Conservation (phyloP, 2,113 vertebrate genomes). For the Oncorhynchus gorbuscha region DNA sequence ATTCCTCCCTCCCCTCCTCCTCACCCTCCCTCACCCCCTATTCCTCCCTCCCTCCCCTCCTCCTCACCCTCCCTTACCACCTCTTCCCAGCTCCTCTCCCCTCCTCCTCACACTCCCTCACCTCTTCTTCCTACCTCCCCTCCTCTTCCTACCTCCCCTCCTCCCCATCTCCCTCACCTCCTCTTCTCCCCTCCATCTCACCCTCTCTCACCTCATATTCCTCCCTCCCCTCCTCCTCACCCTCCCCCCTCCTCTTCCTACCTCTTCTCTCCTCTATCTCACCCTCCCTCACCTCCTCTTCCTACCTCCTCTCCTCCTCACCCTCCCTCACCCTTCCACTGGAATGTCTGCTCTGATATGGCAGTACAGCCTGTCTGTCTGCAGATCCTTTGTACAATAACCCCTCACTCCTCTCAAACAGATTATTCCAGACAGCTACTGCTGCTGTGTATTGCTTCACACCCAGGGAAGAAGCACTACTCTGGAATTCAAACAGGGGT, state of each 20-base stretch:
- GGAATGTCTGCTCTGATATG: conserved; percentile 5
- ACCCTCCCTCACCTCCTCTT: neutral
- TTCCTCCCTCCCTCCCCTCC: neutral
- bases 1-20: neutral
- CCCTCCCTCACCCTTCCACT: neutral
- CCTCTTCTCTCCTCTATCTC: neutral
- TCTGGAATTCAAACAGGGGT: neutral
- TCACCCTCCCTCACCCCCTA: neutral
- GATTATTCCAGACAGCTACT: no score
- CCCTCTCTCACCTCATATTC: neutral
- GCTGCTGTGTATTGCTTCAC: neutral
- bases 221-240: neutral
- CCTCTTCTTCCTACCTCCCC: neutral
- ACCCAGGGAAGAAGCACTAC: neutral
- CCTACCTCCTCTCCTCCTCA: neutral
- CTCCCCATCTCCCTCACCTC: neutral
- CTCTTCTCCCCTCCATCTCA: neutral
- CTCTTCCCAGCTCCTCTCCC: neutral
- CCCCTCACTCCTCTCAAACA: neutral
- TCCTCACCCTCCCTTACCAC: neutral
- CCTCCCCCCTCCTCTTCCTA: neutral
- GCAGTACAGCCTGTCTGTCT: neutral
- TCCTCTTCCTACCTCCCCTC: neutral
- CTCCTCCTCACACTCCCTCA: neutral
- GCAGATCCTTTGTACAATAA: neutral